Evolutionary conservation across 2,797 vertebrate species (phyloP).

Genomic region (Pogonophryne albipinna): DNA sequence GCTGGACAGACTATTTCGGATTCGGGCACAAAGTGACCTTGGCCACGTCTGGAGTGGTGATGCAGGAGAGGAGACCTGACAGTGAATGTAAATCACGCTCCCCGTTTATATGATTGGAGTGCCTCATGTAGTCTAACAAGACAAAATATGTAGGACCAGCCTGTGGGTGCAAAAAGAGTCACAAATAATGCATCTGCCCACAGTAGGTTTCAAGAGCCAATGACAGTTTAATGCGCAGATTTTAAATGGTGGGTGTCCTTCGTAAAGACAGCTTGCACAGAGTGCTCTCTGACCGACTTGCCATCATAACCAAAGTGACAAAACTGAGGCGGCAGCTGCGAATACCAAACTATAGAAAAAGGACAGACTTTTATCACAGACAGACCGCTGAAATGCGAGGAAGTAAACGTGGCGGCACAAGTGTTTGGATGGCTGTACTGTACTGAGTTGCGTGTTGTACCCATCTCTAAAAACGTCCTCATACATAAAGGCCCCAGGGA

Average conservation of each 20-base stretch:
- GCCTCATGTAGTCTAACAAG: constrained; percentile 53
- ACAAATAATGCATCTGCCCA: constrained; percentile 65
- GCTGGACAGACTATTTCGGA: constrained; percentile 51
- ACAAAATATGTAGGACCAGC: constrained; percentile 60
- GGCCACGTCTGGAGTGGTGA: no score
- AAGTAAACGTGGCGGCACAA: constrained; percentile 28
- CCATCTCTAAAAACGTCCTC: constrained; percentile 50
- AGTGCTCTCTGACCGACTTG: constrained; percentile 47
- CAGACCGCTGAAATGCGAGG: constrained; percentile 30
- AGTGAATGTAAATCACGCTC: constrained; percentile 74
- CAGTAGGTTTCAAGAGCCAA: constrained; percentile 33
- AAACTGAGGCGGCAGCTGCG: constrained; percentile 41
- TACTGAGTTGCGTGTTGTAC: constrained; percentile 18
- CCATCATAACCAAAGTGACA: constrained; percentile 58
- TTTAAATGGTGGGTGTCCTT: constrained; percentile 68
- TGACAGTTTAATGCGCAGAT: constrained; percentile 71
- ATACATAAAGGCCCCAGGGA: constrained; percentile 57
- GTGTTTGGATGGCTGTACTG: constrained; percentile 38
- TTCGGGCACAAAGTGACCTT: constrained; percentile 72
- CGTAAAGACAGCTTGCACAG: constrained; percentile 44
- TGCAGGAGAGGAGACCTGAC: no score
- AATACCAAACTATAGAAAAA: constrained; percentile 52
- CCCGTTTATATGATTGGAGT: constrained; percentile 78
- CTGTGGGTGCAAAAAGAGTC: constrained; percentile 39
- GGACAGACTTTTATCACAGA: constrained; percentile 53